Conservation (phyloP, 2,113 vertebrate species). For the Oxyura jamaicensis region DNA sequence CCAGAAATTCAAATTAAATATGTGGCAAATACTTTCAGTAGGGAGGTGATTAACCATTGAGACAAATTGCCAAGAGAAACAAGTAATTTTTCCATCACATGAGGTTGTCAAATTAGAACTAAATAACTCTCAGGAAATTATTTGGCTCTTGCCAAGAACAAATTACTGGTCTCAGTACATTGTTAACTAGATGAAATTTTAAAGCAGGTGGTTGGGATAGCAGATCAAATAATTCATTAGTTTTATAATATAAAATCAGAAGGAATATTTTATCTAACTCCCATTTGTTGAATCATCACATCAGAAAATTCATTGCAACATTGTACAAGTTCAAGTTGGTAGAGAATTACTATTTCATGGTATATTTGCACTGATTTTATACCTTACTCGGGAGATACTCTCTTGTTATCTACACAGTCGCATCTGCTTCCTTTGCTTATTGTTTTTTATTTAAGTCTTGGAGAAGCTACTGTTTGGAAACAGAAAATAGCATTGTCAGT, state of each 20-base stretch:
- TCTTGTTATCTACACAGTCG: not conserved
- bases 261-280: not conserved
- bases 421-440: not conserved
- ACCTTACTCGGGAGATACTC: not conserved
- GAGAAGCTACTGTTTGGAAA: not conserved
- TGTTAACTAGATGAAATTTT: constrained; percentile 59
- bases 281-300: not conserved
- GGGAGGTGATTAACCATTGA: constrained; percentile 62
- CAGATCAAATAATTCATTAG: not conserved
- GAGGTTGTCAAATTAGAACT: constrained; percentile 69
- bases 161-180: constrained; percentile 63
- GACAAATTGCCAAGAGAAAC: constrained; percentile 72
- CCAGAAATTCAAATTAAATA: constrained; percentile 68
- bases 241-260: constrained; percentile 10
- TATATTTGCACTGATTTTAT: not conserved
- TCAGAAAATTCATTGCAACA: not conserved
- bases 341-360: not conserved
- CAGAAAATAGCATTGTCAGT: not conserved
- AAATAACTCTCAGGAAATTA: constrained; percentile 68
- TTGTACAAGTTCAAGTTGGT: not conserved
- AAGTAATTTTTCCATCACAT: constrained; percentile 67
- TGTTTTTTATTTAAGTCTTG: not conserved
- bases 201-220: constrained; percentile 50
- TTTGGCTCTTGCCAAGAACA: constrained; percentile 67
- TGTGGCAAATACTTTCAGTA: constrained; percentile 54